A percentile compares a stretch with the other conserved stretches of the same genome.
Evolutionary conservation across 2,888 invertebrate genomes (phyloP).

Genomic region (Adela reaumurella): DNA sequence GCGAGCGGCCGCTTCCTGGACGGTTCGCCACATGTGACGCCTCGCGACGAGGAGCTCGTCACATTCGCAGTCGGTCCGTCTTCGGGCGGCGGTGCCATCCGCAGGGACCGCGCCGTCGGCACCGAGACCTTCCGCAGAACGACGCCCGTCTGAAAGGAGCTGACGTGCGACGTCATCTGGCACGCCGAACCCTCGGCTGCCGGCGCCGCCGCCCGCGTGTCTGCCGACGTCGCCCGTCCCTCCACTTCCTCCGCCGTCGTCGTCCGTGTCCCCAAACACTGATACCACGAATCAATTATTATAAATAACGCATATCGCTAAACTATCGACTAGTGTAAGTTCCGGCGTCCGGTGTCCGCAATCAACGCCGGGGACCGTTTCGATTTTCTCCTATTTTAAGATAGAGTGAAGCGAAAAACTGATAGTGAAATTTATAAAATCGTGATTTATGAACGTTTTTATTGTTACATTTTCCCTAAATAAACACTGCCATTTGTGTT

Average conservation of each 20-base stretch:
- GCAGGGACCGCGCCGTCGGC: constrained; percentile 46
- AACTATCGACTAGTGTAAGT: not conserved
- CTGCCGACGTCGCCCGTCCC: not conserved
- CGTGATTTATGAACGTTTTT: constrained; percentile 22
- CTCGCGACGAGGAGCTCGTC: constrained; percentile 65
- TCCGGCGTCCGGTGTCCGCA: not conserved
- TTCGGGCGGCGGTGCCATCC: constrained; percentile 25
- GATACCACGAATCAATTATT: not conserved
- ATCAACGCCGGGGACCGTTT: not conserved
- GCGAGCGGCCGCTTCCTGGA: constrained; percentile 67
- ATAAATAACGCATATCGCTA: not conserved
- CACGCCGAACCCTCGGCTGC: not conserved
- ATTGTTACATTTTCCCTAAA: constrained; percentile 46
- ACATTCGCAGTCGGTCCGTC: constrained; percentile 51
- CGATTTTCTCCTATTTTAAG: not conserved
- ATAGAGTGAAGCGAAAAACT: not conserved
- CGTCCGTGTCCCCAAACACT: not conserved
- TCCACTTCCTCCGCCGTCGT: not conserved
- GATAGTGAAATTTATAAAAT: not conserved
- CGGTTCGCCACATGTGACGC: constrained; percentile 62
- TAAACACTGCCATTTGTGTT: constrained; percentile 52
- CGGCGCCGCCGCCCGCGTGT: not conserved
- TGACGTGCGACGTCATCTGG: not conserved
- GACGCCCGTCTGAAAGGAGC: constrained; percentile 48
- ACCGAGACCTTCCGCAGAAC: constrained; percentile 57